Evolutionary conservation across 2,888 invertebrate genomes (phyloP).

Genomic region (Pycnomerus fuliginosus): DNA sequence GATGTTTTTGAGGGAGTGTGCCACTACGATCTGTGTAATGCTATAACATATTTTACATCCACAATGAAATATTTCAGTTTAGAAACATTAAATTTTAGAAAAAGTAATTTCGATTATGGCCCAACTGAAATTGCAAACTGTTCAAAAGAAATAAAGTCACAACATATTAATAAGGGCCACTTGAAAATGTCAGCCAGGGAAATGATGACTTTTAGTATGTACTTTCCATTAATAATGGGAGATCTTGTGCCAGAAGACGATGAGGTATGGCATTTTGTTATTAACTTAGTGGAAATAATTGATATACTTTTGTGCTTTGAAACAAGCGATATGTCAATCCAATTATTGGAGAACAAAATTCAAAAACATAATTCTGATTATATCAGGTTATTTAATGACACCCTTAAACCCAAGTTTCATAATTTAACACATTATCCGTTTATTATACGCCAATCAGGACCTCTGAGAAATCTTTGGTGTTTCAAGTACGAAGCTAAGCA

Average conservation of each 20-base stretch:
- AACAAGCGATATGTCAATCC: conserved; percentile 10
- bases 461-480: conserved; percentile 1
- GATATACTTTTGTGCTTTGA: conserved; percentile 27
- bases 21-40: conserved; percentile 27
- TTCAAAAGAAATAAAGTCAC: conserved; percentile 21
- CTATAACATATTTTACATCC: conserved; percentile 24
- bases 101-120: conserved; percentile 32
- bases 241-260: conserved; percentile 33
- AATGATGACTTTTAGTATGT: conserved; percentile 32
- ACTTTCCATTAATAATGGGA: conserved; percentile 33
- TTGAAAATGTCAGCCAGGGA: conserved; percentile 33
- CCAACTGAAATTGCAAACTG: conserved; percentile 28
- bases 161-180: conserved; percentile 20
- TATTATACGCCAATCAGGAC: conserved; percentile 11
- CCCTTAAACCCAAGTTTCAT: conserved; percentile 34
- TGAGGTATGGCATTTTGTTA: conserved; percentile 29
- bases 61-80: conserved; percentile 28
- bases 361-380: conserved; percentile 23
- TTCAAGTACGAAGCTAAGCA: conserved; percentile 32
- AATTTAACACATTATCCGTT: conserved; percentile 31
- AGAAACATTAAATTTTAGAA: conserved; percentile 29
- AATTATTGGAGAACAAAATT: conserved; percentile 16
- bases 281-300: conserved; percentile 31
- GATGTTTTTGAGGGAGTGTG: conserved; percentile 10
- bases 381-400: conserved; percentile 25